Percentiles rank a stretch among this genome's conserved stretches.
phyloP scores from a whole-genome alignment of 2,888 invertebrate genomes.

The Epistrophe eligans region DNA sequence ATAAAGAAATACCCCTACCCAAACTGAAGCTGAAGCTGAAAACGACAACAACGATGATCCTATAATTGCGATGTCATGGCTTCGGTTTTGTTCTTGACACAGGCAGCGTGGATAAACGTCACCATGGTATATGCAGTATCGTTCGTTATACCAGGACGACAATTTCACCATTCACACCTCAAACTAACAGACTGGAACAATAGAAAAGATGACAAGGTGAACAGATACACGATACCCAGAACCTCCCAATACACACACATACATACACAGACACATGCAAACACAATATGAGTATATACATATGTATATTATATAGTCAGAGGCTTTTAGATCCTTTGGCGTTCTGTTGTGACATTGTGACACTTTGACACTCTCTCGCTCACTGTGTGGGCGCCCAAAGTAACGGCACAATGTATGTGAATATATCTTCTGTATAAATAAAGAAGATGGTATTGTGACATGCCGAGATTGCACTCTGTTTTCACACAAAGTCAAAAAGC shows the following conservation, averaged over 20 bases:
- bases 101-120: slow-evolving; percentile 16
- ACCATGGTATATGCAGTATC: not conserved
- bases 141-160: slow-evolving; percentile 25
- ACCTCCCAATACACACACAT: not conserved
- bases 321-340: slow-evolving; percentile 56
- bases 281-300: slow-evolving; percentile 20
- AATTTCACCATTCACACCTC: slow-evolving; percentile 38
- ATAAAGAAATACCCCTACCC: slow-evolving; percentile 1
- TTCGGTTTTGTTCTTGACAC: slow-evolving; percentile 26
- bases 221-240: not conserved
- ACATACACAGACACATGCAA: slow-evolving; percentile 18
- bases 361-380: slow-evolving; percentile 23
- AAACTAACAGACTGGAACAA: slow-evolving; percentile 34
- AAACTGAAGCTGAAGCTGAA: not conserved
- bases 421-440: not conserved
- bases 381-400: slow-evolving; percentile 6
- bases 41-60: slow-evolving; percentile 25
- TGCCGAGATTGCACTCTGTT: slow-evolving; percentile 19
- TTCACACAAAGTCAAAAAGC: slow-evolving; percentile 30
- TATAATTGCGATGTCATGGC: slow-evolving; percentile 32
- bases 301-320: slow-evolving; percentile 1
- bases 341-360: slow-evolving; percentile 45
- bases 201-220: slow-evolving; percentile 39
- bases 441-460: slow-evolving; percentile 1
- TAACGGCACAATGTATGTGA: slow-evolving; percentile 6